Conservation (phyloP, 2,113 vertebrate genomes). For the Erythrocercus mccallii region DNA sequence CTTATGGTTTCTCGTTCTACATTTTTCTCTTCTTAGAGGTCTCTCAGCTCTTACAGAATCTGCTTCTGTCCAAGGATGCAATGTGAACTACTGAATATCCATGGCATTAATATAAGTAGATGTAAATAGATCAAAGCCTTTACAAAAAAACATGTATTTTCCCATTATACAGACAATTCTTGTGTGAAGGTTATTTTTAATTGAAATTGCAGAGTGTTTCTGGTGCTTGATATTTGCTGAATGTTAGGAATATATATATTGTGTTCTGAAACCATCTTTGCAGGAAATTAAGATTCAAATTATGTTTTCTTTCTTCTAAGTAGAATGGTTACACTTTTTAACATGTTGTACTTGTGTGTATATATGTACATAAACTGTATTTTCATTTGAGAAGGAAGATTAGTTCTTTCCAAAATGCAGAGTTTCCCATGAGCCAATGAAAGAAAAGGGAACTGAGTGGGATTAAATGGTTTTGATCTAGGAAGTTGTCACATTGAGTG, state of each 20-base stretch:
- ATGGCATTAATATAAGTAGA: background rate
- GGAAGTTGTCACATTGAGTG: background rate
- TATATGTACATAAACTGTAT: background rate
- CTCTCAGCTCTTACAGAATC: background rate
- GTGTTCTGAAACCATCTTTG: background rate
- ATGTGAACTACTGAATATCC: background rate
- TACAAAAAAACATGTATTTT: rapidly evolving
- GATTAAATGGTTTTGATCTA: background rate
- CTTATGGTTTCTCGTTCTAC: background rate
- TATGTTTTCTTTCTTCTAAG: background rate
- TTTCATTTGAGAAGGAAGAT: background rate
- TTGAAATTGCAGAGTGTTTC: background rate
- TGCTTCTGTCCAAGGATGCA: background rate
- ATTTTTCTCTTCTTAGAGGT: background rate
- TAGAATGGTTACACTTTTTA: background rate
- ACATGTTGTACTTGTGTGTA: rapidly evolving
- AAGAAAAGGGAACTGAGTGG: background rate
- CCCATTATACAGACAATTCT: background rate
- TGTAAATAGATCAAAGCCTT: background rate
- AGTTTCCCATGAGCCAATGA: background rate
- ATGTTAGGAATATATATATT: background rate
- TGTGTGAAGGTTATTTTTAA: background rate
- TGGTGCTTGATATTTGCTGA: background rate
- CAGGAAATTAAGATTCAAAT: background rate
- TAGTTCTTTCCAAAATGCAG: background rate